Conservation (phyloP, 2,797 vertebrate species). For the Fistularia tabacaria region DNA sequence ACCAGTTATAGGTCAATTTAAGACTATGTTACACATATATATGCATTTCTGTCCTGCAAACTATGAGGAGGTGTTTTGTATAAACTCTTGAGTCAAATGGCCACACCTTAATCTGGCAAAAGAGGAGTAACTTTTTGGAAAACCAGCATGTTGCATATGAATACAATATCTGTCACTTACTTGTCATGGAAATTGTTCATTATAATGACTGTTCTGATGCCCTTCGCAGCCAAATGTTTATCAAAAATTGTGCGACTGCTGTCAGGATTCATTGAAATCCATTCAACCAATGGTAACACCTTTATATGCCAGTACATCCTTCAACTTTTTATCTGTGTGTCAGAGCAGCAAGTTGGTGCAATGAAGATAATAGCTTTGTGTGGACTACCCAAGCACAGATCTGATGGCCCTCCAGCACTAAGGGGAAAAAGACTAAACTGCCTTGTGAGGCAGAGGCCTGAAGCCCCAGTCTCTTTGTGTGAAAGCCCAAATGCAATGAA, state of each 20-base stretch:
- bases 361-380: slow-evolving; percentile 56
- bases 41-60: too few species aligned
- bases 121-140: slow-evolving; percentile 32
- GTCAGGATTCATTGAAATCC: slow-evolving; percentile 53
- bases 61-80: not conserved
- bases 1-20: too few species aligned
- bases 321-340: slow-evolving; percentile 56
- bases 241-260: slow-evolving; percentile 59
- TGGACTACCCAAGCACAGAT: slow-evolving; percentile 52
- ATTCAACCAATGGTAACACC: slow-evolving; percentile 61
- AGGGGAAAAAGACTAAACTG: slow-evolving; percentile 51
- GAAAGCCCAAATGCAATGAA: too few species aligned
- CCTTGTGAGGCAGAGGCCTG: slow-evolving; percentile 59
- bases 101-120: slow-evolving; percentile 41
- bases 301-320: slow-evolving; percentile 56
- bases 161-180: slow-evolving; percentile 56
- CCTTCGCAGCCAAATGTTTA: slow-evolving; percentile 59
- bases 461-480: slow-evolving; percentile 53
- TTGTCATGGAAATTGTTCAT: slow-evolving; percentile 65
- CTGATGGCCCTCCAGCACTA: slow-evolving; percentile 40
- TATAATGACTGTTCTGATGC: slow-evolving; percentile 55
- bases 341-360: slow-evolving; percentile 47
- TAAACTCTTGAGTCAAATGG: slow-evolving; percentile 54
- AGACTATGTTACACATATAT: too few species aligned
- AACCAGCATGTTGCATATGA: slow-evolving; percentile 58